Conservation (phyloP, 1,140 invertebrate genomes). For the Patella vulgata region DNA sequence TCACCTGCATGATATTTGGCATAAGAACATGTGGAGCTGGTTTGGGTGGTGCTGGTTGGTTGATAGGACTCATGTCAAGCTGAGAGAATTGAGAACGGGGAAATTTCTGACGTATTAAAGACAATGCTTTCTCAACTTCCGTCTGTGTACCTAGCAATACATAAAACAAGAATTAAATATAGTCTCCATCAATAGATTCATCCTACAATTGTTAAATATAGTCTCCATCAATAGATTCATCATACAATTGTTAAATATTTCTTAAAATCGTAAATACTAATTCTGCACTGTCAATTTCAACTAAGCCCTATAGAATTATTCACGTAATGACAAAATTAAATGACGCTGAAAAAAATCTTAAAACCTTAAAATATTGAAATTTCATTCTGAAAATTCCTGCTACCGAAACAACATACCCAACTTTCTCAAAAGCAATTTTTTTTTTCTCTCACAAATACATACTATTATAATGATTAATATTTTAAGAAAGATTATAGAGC, state of each 20-base stretch:
- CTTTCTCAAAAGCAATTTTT: too few relatives aligned
- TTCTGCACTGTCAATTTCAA: too few relatives aligned
- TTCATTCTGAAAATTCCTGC: too few relatives aligned
- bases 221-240: constrained; percentile 1
- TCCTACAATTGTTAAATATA: neutral
- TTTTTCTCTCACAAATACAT: too few relatives aligned
- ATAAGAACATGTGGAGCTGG: constrained; percentile 42
- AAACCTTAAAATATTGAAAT: too few relatives aligned
- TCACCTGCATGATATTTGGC: constrained; percentile 60
- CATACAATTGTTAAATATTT: neutral
- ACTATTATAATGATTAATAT: too few relatives aligned
- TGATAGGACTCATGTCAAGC: constrained; percentile 37
- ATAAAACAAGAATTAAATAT: neutral
- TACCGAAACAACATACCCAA: too few relatives aligned
- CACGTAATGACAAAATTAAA: too few relatives aligned
- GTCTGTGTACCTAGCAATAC: constrained; percentile 41
- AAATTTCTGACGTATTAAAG: constrained; percentile 48
- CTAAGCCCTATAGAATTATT: too few relatives aligned
- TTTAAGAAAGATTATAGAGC: too few relatives aligned
- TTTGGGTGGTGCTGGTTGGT: constrained; percentile 3
- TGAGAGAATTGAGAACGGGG: constrained; percentile 40
- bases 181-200: constrained; percentile 3
- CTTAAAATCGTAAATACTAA: neutral
- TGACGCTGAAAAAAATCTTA: too few relatives aligned
- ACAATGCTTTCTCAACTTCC: constrained; percentile 50